These are phyloP conservation scores for Synanthedon formicaeformis DNA, from an alignment of 2,888 invertebrate species.

Conservation along the genomic window DNA sequence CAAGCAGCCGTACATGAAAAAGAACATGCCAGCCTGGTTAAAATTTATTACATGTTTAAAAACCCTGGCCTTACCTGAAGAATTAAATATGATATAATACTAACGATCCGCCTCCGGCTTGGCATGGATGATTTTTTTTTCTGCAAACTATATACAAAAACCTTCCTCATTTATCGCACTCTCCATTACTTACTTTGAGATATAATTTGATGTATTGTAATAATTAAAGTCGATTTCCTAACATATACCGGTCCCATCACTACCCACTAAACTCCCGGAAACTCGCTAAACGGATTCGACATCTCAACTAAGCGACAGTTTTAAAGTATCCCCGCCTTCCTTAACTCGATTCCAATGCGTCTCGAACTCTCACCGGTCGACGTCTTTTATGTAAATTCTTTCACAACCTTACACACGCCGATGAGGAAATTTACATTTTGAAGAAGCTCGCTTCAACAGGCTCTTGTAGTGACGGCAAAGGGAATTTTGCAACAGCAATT, in stretches of 20 bases:
- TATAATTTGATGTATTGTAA: too few relatives aligned
- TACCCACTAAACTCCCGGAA: constrained; percentile 29
- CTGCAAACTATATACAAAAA: too few relatives aligned
- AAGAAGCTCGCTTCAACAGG: not conserved
- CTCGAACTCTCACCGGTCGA: constrained; percentile 44
- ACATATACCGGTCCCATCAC: constrained; percentile 1
- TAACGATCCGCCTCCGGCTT: too few relatives aligned
- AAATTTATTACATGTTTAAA: too few relatives aligned
- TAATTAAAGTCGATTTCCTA: too few relatives aligned
- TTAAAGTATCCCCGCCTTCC: constrained; percentile 54
- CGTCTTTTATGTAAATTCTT: constrained; percentile 64
- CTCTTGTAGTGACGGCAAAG: constrained; percentile 10
- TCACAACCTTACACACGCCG: constrained; percentile 32
- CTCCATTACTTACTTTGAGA: too few relatives aligned
- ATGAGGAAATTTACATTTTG: constrained; percentile 18
- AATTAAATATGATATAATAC: too few relatives aligned
- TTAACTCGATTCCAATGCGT: constrained; percentile 63
- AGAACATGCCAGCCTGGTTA: too few relatives aligned
- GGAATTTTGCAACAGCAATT: constrained; percentile 13
- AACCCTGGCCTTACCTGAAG: too few relatives aligned
- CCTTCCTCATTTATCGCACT: too few relatives aligned
- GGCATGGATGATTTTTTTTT: too few relatives aligned
- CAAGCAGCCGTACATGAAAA: too few relatives aligned
- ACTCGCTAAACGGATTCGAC: constrained; percentile 62
- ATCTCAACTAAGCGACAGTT: constrained; percentile 67